These are phyloP conservation scores for Caerostris extrusa DNA, from an alignment of 1,140 invertebrate species.

Conservation along the genomic window DNA sequence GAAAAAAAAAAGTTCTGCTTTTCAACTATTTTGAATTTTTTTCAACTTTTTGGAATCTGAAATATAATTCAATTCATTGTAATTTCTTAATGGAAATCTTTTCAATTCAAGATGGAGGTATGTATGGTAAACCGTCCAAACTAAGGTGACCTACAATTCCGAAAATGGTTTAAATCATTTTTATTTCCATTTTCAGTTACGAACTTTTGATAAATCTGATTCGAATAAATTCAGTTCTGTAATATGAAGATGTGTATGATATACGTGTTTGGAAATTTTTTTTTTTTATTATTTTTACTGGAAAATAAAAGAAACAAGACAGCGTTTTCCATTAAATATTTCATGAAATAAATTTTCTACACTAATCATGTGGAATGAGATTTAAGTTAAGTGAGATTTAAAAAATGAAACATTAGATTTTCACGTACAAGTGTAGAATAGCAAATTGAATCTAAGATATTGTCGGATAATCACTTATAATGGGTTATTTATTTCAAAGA, in stretches of 20 bases:
- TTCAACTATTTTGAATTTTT: slow-evolving; percentile 65
- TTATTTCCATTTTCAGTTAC: slow-evolving; percentile 63
- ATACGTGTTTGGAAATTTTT: not conserved
- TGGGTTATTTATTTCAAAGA: not conserved
- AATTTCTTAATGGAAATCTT: slow-evolving; percentile 75
- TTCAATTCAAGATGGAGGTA: slow-evolving; percentile 1
- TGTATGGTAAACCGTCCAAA: not conserved
- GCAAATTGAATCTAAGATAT: slow-evolving; percentile 1
- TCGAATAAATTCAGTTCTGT: slow-evolving; percentile 38
- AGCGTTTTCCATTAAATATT: not conserved
- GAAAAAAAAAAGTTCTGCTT: not conserved
- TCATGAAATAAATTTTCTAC: not conserved
- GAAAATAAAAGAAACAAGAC: not conserved
- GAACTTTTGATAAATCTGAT: slow-evolving; percentile 49
- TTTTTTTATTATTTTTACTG: not conserved
- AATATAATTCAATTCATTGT: slow-evolving; percentile 58
- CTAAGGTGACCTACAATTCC: slow-evolving; percentile 48
- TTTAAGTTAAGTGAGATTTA: not conserved
- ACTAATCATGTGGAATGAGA: slow-evolving; percentile 14
- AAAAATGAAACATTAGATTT: not conserved
- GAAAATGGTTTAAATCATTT: slow-evolving; percentile 58
- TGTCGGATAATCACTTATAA: not conserved
- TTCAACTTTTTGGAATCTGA: not conserved
- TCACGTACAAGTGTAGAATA: not conserved
- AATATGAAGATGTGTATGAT: slow-evolving; percentile 56